These are phyloP conservation scores for Hydriomena furcata DNA, from an alignment of 2,888 invertebrate genomes.

Conservation along the genomic window DNA sequence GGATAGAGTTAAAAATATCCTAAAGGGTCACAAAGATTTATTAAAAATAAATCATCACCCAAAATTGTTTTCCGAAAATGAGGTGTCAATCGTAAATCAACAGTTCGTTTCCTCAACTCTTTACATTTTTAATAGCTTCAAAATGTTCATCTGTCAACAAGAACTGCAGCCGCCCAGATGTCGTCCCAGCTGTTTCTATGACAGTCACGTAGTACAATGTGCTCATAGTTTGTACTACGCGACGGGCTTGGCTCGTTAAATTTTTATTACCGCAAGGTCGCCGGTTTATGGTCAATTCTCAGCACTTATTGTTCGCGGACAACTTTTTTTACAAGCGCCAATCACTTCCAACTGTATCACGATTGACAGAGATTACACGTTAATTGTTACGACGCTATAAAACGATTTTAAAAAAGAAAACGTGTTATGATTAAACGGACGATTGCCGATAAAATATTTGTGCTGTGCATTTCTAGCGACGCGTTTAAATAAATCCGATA, in stretches of 20 bases:
- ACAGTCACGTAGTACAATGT: slow-evolving; percentile 75
- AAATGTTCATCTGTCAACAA: slow-evolving; percentile 42
- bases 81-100: slow-evolving; percentile 54
- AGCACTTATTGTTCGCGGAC: slow-evolving; percentile 79
- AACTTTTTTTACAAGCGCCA: slow-evolving; percentile 72
- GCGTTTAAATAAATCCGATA: slow-evolving; percentile 36
- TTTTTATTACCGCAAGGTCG: slow-evolving; percentile 84
- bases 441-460: slow-evolving; percentile 12
- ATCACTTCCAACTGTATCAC: slow-evolving; percentile 66
- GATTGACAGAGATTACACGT: slow-evolving; percentile 76
- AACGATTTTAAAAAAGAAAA: slow-evolving; percentile 60
- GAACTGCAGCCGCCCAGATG: slow-evolving; percentile 54
- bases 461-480: slow-evolving; percentile 13
- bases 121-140: slow-evolving; percentile 54
- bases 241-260: slow-evolving; percentile 79
- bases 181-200: slow-evolving; percentile 76
- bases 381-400: slow-evolving; percentile 75
- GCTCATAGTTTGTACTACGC: slow-evolving; percentile 63
- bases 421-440: slow-evolving; percentile 53
- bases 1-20: slow-evolving; percentile 22
- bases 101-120: slow-evolving; percentile 56
- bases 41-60: slow-evolving; percentile 31
- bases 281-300: slow-evolving; percentile 83
- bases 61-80: slow-evolving; percentile 34
- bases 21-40: slow-evolving; percentile 27